These are phyloP conservation scores for Schizaphis graminum DNA, from an alignment of 2,888 invertebrate genomes.

Conservation along the genomic window DNA sequence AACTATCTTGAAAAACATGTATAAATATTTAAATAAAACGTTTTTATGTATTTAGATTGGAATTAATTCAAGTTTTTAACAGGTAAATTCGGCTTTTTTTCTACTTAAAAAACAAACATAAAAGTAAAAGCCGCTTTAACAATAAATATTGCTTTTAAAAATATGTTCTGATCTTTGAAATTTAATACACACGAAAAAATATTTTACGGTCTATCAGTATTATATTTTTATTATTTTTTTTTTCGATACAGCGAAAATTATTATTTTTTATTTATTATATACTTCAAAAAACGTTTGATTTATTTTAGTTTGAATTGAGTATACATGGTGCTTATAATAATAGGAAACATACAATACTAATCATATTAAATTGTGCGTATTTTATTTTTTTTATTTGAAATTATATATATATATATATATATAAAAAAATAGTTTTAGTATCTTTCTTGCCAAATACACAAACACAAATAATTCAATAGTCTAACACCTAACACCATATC, in stretches of 20 bases:
- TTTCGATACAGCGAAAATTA: background rate
- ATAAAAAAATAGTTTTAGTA: background rate
- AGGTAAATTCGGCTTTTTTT: slow-evolving; percentile 41
- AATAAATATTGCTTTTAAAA: slow-evolving; percentile 19
- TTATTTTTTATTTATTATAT: background rate
- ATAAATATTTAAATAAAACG: slow-evolving; percentile 51
- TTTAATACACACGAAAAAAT: background rate
- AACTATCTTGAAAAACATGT: slow-evolving; percentile 32
- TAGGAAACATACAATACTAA: background rate
- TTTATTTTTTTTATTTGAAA: background rate
- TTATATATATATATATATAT: background rate
- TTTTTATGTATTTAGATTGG: slow-evolving; percentile 26
- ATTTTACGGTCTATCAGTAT: background rate
- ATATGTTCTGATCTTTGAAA: slow-evolving; percentile 5
- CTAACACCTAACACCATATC: background rate
- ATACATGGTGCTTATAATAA: background rate
- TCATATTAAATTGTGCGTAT: background rate
- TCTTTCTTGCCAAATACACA: background rate
- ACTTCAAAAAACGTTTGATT: background rate
- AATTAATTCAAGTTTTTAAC: slow-evolving; percentile 54
- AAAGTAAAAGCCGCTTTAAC: background rate
- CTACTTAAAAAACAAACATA: slow-evolving; percentile 26
- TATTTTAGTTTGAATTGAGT: background rate
- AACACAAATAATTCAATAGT: background rate
- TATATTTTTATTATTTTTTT: too few relatives aligned